A percentile compares a stretch with the other conserved stretches of the same genome.
phyloP scores from a whole-genome alignment of 2,797 vertebrate species.

The Micropoecilia bifurca region DNA sequence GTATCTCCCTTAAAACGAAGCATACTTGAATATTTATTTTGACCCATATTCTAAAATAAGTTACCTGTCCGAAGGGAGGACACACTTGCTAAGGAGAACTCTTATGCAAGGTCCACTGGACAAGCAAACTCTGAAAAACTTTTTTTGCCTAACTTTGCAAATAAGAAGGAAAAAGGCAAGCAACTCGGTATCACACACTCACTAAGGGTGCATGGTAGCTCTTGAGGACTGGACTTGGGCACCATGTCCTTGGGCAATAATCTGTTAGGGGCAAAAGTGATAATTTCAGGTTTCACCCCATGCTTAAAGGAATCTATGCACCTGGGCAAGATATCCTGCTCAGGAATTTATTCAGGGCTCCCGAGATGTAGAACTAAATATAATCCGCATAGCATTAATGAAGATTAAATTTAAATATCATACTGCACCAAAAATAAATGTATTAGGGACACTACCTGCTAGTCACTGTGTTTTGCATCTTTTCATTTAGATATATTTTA shows the following conservation, averaged over 20 bases:
- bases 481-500: background rate
- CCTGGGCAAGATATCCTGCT: background rate
- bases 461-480: background rate
- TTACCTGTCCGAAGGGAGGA: slow-evolving; percentile 16
- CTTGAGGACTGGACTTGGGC: no score
- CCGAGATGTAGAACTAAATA: background rate
- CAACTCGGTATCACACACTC: background rate
- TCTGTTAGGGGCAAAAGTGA: background rate
- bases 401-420: background rate
- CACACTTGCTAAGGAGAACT: slow-evolving; percentile 35
- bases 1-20: slow-evolving; percentile 28
- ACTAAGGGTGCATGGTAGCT: background rate
- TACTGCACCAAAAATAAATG: background rate
- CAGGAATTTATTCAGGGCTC: background rate
- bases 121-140: slow-evolving; percentile 49
- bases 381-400: background rate
- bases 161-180: slow-evolving; percentile 16
- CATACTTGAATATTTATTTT: slow-evolving; percentile 55
- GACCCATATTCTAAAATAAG: slow-evolving; percentile 63
- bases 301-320: background rate
- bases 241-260: background rate
- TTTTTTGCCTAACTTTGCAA: slow-evolving; percentile 61
- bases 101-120: slow-evolving; percentile 47
- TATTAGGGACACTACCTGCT: background rate
- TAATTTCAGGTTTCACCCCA: background rate